A percentile compares a stretch with the other conserved stretches of the same genome.
These are phyloP conservation scores for Drosophila teissieri DNA, from an alignment of 1,140 invertebrate genomes.

Conservation along the genomic window DNA sequence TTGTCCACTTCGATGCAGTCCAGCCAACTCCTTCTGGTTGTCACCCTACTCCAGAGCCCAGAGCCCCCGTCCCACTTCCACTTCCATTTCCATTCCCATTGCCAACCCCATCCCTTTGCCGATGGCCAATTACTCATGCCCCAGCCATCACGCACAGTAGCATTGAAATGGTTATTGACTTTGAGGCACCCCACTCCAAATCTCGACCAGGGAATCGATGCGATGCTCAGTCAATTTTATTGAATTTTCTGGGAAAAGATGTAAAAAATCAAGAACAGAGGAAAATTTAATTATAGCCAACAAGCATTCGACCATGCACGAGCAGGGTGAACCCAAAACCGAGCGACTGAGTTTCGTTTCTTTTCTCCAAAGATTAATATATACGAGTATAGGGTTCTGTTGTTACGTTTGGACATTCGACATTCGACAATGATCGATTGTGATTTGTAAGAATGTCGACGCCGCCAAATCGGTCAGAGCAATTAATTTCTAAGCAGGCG, in stretches of 20 bases:
- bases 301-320: constrained; percentile 39
- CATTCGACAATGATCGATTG: constrained; percentile 76
- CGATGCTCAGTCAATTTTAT: constrained; percentile 55
- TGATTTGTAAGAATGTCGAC: constrained; percentile 72
- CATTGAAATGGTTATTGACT: constrained; percentile 58
- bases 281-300: constrained; percentile 69
- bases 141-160: constrained; percentile 51
- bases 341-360: constrained; percentile 22
- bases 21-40: constrained; percentile 16
- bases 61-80: too few relatives aligned
- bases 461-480: constrained; percentile 36
- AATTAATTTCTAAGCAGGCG: constrained; percentile 55
- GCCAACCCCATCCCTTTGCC: constrained; percentile 6
- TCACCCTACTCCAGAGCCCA: constrained; percentile 5
- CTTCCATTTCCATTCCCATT: background rate
- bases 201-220: constrained; percentile 18
- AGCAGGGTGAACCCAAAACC: constrained; percentile 12
- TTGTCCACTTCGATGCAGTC: constrained; percentile 18
- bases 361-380: constrained; percentile 49
- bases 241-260: constrained; percentile 75
- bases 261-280: constrained; percentile 54
- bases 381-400: constrained; percentile 16
- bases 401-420: constrained; percentile 23
- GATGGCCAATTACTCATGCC: constrained; percentile 58
- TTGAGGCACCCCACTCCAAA: background rate